phyloP scores from a whole-genome alignment of 2,797 vertebrate genomes.

The Choloepus didactylus region DNA sequence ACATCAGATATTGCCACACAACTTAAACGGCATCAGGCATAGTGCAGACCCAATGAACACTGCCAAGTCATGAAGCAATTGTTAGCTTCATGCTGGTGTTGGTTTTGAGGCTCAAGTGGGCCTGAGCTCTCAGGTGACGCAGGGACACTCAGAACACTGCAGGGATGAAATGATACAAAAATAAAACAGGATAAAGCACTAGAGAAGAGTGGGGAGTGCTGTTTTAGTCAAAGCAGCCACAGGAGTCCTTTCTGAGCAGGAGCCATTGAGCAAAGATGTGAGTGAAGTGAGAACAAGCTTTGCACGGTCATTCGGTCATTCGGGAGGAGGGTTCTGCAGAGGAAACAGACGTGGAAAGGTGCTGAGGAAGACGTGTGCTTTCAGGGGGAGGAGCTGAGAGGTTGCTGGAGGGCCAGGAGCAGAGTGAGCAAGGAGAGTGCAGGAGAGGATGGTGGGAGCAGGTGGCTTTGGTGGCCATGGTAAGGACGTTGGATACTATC shows the following conservation, averaged over 20 bases:
- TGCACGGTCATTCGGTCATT: too few relatives aligned
- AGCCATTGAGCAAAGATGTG: neutral
- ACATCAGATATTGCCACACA: neutral
- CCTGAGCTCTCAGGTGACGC: neutral
- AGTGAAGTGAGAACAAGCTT: neutral
- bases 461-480: neutral
- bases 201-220: neutral
- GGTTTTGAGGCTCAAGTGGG: neutral
- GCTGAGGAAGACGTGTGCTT: neutral
- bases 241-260: neutral
- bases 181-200: neutral
- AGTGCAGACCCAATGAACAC: neutral
- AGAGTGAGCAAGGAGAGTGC: neutral
- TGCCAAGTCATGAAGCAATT: too few relatives aligned
- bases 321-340: neutral
- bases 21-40: neutral
- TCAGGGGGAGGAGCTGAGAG: neutral
- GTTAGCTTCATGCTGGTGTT: neutral
- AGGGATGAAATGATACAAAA: neutral
- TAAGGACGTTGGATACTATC: neutral
- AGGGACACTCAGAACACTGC: neutral
- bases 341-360: neutral
- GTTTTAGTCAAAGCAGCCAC: neutral
- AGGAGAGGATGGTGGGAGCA: accelerated
- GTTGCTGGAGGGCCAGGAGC: neutral